Base-by-base conservation (phyloP, 2,888 invertebrate genomes). In the Ennomos quercinarius region DNA sequence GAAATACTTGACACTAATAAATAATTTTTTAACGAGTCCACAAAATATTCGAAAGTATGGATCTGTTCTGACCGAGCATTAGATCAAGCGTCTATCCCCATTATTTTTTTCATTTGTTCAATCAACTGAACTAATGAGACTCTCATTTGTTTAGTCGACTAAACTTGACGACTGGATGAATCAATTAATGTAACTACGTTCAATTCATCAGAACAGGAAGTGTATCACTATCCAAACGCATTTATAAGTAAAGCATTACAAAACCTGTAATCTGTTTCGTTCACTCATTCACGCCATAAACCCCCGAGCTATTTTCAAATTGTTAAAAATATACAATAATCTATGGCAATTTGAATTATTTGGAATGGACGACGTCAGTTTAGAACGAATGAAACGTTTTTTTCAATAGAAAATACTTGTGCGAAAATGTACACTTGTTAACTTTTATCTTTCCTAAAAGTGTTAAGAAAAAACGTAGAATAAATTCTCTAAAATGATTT, bases 261-360 rank as follows among this genome's bases (percentile, higher is more conserved):
- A 58, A 50, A 63, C 45, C 51, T 54, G 42, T 12, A 40, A 48
- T 46, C 12, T 13, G 37, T 56, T 48, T 34, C 50, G 35, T 68
- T 65, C 66, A 59, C 55, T 67, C 63, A 61, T 38, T 64, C 61
- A 58, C 48, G 46, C 53, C 34, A 49, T 48, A 41, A n/a, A 37
- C 51, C 12, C 36, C 39, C 39, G 27, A 57, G 12, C 48, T 63
- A 60, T 64, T 54, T 59, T 57, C 52, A 63, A 63, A 61, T 63
- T 57, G 63, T 61, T 57, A 59, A 63, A 61, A 61, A 64, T 60
- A 68, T 39, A 63, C 53, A 60, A 43, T 61, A 62, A 46, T 56
- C 61, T 75, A 74, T 68, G 63, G 67, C 70, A 69, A 70, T 71
- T 60, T 66, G 62, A 71, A 71, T 73, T 70, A 71, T 73, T 70